Evolutionary conservation across 2,797 vertebrate species (phyloP).

Genomic region (Peromyscus eremicus): DNA sequence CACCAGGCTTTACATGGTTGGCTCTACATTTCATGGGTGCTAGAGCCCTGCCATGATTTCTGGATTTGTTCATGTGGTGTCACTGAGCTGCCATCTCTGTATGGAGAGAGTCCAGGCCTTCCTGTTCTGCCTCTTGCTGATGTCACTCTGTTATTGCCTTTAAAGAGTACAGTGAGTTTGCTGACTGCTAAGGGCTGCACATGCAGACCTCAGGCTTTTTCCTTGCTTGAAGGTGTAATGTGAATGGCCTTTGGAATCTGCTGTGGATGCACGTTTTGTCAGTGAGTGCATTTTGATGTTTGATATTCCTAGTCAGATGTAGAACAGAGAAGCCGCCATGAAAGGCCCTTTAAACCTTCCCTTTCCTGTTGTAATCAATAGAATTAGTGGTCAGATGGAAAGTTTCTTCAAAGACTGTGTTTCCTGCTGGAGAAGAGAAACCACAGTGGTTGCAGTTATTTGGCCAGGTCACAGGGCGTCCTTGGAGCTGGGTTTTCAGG

Average conservation of each 20-base stretch:
- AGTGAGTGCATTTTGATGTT: too few species aligned
- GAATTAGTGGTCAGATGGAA: neutral
- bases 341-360: neutral
- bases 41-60: neutral
- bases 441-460: neutral
- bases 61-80: neutral
- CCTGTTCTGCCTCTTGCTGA: neutral
- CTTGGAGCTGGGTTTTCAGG: neutral
- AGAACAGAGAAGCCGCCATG: neutral
- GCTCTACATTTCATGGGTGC: too few species aligned
- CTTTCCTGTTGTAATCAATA: neutral
- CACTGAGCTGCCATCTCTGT: neutral
- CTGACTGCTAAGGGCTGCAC: neutral
- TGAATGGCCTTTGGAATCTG: neutral
- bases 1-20: neutral
- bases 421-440: conserved; percentile 33
- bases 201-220: neutral
- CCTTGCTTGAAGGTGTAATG: neutral
- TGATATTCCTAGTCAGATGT: neutral
- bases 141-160: neutral
- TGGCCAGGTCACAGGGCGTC: neutral
- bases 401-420: neutral
- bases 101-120: neutral
- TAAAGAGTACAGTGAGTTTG: too few species aligned
- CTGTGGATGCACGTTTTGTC: neutral